These are phyloP conservation scores for Chaenogobius annularis DNA, from an alignment of 2,113 vertebrate species.

Conservation along the genomic window DNA sequence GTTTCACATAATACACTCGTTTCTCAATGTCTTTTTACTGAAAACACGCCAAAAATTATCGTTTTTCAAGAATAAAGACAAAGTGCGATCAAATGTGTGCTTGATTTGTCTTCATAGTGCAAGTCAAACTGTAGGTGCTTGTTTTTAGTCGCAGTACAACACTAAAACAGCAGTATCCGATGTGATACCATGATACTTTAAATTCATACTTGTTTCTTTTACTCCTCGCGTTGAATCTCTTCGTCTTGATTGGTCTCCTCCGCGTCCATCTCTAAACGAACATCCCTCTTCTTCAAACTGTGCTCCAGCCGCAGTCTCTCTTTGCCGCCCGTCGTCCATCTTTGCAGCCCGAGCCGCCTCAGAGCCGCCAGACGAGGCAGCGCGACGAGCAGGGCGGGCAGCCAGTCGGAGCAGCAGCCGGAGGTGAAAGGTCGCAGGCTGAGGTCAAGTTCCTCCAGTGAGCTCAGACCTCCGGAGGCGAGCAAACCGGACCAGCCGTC, in stretches of 20 bases:
- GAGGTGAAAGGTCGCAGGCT: constrained; percentile 76
- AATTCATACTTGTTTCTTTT: too few species aligned
- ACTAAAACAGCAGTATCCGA: background rate
- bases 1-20: background rate
- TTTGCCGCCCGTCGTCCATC: constrained; percentile 71
- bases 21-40: background rate
- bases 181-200: too few species aligned
- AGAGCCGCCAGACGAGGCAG: constrained; percentile 74
- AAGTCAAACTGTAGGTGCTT: background rate
- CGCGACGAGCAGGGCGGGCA: constrained; percentile 73
- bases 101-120: background rate
- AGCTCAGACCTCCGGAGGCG: constrained; percentile 72
- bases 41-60: background rate
- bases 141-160: background rate
- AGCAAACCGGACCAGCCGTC: constrained; percentile 80
- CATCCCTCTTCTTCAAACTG: constrained; percentile 64
- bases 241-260: constrained; percentile 29
- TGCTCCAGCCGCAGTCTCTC: constrained; percentile 71
- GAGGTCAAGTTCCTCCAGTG: constrained; percentile 81
- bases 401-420: constrained; percentile 74
- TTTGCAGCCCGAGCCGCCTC: constrained; percentile 76
- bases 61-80: background rate
- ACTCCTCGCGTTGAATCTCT: constrained; percentile 40
- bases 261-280: constrained; percentile 76
- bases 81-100: background rate